Conservation (phyloP, 2,888 invertebrate genomes). For the Halictus ligatus region DNA sequence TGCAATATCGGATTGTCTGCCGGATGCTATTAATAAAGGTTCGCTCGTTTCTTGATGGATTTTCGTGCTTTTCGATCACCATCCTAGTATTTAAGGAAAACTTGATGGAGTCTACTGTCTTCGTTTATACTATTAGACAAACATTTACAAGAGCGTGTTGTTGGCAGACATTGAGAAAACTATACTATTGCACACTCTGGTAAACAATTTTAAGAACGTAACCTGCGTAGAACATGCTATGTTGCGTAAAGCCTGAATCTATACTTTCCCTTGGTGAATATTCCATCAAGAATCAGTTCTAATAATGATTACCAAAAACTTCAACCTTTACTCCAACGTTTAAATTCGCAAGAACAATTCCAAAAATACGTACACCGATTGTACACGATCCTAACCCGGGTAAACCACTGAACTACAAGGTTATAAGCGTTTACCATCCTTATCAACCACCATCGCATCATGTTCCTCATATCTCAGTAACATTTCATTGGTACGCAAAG, state of each 20-base stretch:
- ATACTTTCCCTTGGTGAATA: not conserved
- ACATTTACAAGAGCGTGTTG: too few species aligned
- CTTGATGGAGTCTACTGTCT: too few species aligned
- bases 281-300: not conserved
- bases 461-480: not conserved
- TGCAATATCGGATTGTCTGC: not conserved
- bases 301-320: not conserved
- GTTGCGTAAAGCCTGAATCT: not conserved
- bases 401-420: not conserved
- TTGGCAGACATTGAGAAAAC: too few species aligned
- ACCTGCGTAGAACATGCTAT: too few species aligned
- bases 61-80: too few species aligned
- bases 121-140: too few species aligned
- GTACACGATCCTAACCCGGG: not conserved
- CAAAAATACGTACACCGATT: not conserved
- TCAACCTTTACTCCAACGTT: not conserved
- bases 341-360: not conserved
- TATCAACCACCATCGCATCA: not conserved
- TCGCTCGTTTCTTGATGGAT: too few species aligned
- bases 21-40: too few species aligned
- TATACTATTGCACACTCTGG: not conserved
- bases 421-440: not conserved
- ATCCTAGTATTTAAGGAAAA: too few species aligned
- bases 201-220: not conserved
- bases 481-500: not conserved